Evolutionary conservation across 2,797 vertebrate species (phyloP), one percentile per base, ranked within the genome.

Genomic region (Neomorphus geoffroyi): DNA sequence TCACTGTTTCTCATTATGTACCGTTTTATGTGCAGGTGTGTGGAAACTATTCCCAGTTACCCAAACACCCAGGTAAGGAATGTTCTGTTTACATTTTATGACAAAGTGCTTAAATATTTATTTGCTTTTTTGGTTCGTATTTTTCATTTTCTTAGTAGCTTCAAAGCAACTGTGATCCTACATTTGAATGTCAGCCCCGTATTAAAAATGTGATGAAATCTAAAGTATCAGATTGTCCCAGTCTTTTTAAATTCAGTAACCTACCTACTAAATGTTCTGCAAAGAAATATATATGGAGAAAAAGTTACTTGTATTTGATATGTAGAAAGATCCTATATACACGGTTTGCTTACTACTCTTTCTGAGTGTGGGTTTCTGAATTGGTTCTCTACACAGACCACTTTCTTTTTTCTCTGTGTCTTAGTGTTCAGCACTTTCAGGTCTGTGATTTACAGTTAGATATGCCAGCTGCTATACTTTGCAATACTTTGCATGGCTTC

Each of bases 1-100:
- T 79, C 45, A 0, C 54, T 28, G 0, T 88, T 28, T 87, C 73
- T 90, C 61, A 75, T 53, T 85, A 10, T 7, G 21, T 41, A 16
- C 37, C 95, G 53, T 97, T 95, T 58, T 90, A 15, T 82, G 62
- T 75, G 80, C 97, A 98, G 98, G 98, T 97, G 75, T 79, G 50
- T 2, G 90, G 92, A 57, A 97, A 96, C 82, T 46, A 74, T 28
- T 79, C 96, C 23, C 70, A 96, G 86, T 54, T 91, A 7, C 96
- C 91, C 33, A 94, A 94, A 65, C 98, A 98, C 51, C 98, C 98
- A 97, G 98, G 98, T 98, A 96, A 98, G 97, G 8, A 80, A 35
- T 3, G 9, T 24, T 82, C 65, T 54, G 1, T n/a, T 88, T 78
- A 24, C 27, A 0, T 19, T 71, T 67, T 23, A 16, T 35, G 22